Evolutionary conservation across 2,888 invertebrate species (phyloP), one percentile per base, ranked within the genome.

Genomic region (Calliopum simillimum): DNA sequence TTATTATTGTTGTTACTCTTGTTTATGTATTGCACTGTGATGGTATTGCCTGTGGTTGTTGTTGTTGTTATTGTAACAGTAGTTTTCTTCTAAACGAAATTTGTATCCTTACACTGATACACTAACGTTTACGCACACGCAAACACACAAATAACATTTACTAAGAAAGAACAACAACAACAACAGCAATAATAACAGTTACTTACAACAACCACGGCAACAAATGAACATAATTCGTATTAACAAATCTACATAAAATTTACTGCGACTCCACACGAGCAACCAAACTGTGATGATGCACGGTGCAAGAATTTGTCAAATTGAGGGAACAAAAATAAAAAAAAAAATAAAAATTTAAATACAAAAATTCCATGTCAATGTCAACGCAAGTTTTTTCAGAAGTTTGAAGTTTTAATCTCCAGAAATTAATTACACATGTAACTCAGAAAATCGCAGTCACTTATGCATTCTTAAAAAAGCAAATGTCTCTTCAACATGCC

Each of bases 201-300:
- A n/a, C n/a, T 63, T 68, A 70, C 62, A 64, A 49, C 71, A 70
- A 71, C 69, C 67, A 62, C 71, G 70, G 61, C 66, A 66, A 76
- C 79, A 77, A 82, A 81, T 80, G 79, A 79, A 81, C 83, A 83
- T 81, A 82, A 83, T 81, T 83, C 79, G 83, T 80, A 79, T 83
- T 80, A 80, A 80, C 76, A 82, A 83, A 83, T 82, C 83, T 82
- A 82, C 82, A 82, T 82, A 80, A 80, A 82, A 82, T 82, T 80
- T 81, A 82, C 81, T 79, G 74, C 76, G 77, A 74, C 72, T 75
- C 73, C 74, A 66, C 79, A 79, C 76, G 70, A 68, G 71, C 67
- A 55, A 12, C 13, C 14, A 14, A 33, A 6, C 41, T 13, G 43
- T 56, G 33, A 33, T 33, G 33, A 33, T 33, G 33, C 33, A 33